Evolutionary conservation across 2,888 invertebrate species (phyloP), one percentile per base, ranked within the genome.

Genomic region (Ctena decussata): DNA sequence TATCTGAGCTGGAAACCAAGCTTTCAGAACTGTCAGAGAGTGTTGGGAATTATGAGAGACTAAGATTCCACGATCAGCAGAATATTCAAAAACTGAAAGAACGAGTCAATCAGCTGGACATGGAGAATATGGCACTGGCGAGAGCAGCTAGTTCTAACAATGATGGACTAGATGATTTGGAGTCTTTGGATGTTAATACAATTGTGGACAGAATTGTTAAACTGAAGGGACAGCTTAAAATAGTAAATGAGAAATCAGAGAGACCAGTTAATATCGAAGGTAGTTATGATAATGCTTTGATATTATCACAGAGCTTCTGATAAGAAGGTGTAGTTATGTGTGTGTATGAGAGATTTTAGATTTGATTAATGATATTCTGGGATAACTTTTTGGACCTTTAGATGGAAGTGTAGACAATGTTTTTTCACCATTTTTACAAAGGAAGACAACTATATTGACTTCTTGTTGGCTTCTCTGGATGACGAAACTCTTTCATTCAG

Each of bases 1-100:
- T 98, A 0, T 97, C 97, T 0, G 96, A 97, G 73, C 96, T 98
- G 75, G 98, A 98, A 95, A 97, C 97, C 3, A 97, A 97, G 87
- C 95, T 98, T 27, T 97, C 98, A 0, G 98, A 98, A 93, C 96
- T 98, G 39, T 98, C 98, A 0, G 97, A 97, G 79, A 97, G 97
- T 0, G 97, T 98, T 2, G 98, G 98, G 0, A 97, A 97, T 85
- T 98, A 98, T 92, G 98, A 98, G 94, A 96, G 97, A 80, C 95
- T 97, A 12, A 96, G 97, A 1, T 97, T 97, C 76, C 97, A 97
- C 84, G 98, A 98, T 96, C 97, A 97, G 94, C 96, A 97, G 78
- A 97, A 97, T 24, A 98, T 98, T 92, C 97, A 97, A 86, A 97
- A 97, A 95, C 94, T 98, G 82, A 92, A 92, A 77, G 95, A 95